Percentiles rank a stretch among this genome's conserved stretches.
Evolutionary conservation across 1,140 invertebrate genomes (phyloP).

Genomic region (Zophobas morio): DNA sequence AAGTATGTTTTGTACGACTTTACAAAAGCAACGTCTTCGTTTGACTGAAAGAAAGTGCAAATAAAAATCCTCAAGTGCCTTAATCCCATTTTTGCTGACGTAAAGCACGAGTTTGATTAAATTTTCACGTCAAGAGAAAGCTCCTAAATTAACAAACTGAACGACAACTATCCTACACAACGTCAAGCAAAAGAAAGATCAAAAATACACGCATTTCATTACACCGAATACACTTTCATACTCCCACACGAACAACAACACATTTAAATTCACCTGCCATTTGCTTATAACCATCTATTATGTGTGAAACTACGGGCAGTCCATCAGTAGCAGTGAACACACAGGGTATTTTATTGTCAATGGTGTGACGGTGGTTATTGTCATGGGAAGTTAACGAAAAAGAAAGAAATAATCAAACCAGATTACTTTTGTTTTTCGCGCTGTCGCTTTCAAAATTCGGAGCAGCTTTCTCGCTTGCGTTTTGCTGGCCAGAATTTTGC

Average conservation of each 20-base stretch:
- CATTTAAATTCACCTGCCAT: constrained; percentile 54
- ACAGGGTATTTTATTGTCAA: constrained; percentile 46
- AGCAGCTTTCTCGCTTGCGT: neutral
- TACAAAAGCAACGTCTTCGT: too few relatives aligned
- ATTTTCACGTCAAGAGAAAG: neutral
- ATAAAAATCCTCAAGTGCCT: too few relatives aligned
- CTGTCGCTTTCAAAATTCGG: neutral
- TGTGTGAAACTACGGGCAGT: constrained; percentile 59
- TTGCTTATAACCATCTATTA: constrained; percentile 49
- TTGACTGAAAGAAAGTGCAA: too few relatives aligned
- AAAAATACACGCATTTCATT: neutral
- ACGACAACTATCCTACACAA: constrained; percentile 1
- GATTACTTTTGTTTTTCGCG: neutral
- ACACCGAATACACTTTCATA: constrained; percentile 3
- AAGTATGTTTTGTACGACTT: too few relatives aligned
- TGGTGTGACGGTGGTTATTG: constrained; percentile 50
- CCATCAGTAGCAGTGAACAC: constrained; percentile 66
- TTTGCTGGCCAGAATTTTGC: constrained; percentile 1
- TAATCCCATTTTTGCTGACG: too few relatives aligned
- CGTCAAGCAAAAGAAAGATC: neutral
- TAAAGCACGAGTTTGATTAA: too few relatives aligned
- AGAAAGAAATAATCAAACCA: constrained; percentile 44
- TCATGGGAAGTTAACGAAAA: constrained; percentile 23
- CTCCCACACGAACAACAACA: constrained; percentile 15
- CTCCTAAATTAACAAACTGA: neutral